Base-by-base conservation (phyloP, 2,888 invertebrate species). In the Glyphotaelius pellucidus region DNA sequence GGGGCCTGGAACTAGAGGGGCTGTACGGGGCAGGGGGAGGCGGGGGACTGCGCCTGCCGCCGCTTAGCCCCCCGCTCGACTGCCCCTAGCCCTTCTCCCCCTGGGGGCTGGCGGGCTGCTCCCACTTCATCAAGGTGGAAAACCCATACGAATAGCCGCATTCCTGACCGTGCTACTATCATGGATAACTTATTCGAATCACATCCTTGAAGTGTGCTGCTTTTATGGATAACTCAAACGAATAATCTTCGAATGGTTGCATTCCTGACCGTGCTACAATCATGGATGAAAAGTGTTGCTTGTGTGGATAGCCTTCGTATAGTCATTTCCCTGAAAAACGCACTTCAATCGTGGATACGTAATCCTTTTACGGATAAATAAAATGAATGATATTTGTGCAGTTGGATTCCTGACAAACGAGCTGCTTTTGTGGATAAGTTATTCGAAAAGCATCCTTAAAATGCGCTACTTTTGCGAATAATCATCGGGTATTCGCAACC, bases 21-120 rank as follows among this genome's bases (percentile, higher is more conserved):
- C 95, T 97, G 95, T 97, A 97, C 94, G 96, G 96, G 94, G 90
- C 94, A 87, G 95, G 95, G 31, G 95, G 95, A 35, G 97, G 97
- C 80, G 95, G 95, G 86, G 97, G 97, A 90, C 80, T 83, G 38
- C 80, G 67, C 32, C 86, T 87, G 25, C 86, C 90, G 19, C 83
- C 92, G 12, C 52, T 93, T 93, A 97, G 97, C 94, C 97, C 98
- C 25, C 97, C 97, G 35, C 96, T 98, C 95, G 98, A 98, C 94
- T 98, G 98, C 95, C 97, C 97, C 96, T 97, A 97, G 97, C 96
- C 94, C 80, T 35, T 19, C 47, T 25, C 80, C 32, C 52, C 85
- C 85, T 38, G 30, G 38, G 89, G 80, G 80, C 67, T 25, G 19
- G 80, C 89, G 87, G 35, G 11, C 87, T 25, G 30, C 87, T 32